phyloP scores from a whole-genome alignment of 2,113 vertebrate genomes.

The Hucho hucho region DNA sequence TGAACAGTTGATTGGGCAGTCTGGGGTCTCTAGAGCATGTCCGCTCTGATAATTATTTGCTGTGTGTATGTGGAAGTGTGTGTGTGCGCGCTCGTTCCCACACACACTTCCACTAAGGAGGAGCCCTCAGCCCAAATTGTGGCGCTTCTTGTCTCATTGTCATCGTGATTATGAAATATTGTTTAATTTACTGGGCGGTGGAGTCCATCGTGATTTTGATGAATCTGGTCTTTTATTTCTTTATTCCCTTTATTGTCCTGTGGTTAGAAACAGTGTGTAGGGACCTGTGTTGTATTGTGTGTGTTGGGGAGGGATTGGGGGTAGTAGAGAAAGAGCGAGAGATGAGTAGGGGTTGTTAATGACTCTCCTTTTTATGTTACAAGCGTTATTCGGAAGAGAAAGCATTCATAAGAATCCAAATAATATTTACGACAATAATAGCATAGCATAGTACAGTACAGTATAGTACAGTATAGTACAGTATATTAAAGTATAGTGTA shows the following conservation, averaged over 20 bases:
- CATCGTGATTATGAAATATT: constrained; percentile 91
- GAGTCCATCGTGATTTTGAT: constrained; percentile 82
- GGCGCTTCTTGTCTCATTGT: constrained; percentile 80
- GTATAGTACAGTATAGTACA: no score
- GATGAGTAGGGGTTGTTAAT: neutral
- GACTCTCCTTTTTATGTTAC: no score
- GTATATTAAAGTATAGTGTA: no score
- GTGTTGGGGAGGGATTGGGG: constrained; percentile 17
- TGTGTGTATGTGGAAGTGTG: constrained; percentile 33
- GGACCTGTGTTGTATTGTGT: constrained; percentile 29
- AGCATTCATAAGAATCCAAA: no score
- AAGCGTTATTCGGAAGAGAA: no score
- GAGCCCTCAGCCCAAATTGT: constrained; percentile 83
- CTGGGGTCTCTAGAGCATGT: constrained; percentile 89
- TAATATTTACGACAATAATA: no score
- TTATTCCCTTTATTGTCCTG: constrained; percentile 79
- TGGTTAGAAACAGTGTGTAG: constrained; percentile 49
- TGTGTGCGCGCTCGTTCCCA: constrained; percentile 50
- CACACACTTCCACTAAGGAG: constrained; percentile 79
- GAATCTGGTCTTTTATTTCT: constrained; percentile 85
- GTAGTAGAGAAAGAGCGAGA: neutral
- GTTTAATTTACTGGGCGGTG: constrained; percentile 82
- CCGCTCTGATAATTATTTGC: constrained; percentile 89
- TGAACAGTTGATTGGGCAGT: constrained; percentile 84
- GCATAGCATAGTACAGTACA: no score